phyloP scores from a whole-genome alignment of 2,113 vertebrate species.

The Pangasianodon hypophthalmus region DNA sequence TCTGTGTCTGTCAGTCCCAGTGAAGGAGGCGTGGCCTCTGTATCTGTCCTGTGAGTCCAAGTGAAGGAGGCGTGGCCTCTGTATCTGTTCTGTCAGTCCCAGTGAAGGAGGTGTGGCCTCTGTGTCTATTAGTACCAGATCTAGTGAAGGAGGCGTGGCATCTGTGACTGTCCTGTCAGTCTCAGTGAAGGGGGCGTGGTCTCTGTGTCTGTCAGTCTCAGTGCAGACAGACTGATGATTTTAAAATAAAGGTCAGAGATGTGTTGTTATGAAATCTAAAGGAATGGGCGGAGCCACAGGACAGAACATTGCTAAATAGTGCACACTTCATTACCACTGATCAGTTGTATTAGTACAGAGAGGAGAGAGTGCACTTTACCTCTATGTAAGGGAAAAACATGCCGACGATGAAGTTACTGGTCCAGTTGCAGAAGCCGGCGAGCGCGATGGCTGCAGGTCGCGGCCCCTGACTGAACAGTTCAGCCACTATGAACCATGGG shows the following conservation, averaged over 20 bases:
- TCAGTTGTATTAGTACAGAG: background rate
- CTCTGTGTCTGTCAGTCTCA: background rate
- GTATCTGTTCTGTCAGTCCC: background rate
- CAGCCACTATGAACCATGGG: conserved; percentile 96
- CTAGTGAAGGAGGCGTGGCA: background rate
- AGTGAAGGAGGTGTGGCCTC: background rate
- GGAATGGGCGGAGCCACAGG: background rate
- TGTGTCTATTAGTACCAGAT: too few species aligned
- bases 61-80: background rate
- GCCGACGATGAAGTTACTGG: conserved; percentile 90
- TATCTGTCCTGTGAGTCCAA: background rate
- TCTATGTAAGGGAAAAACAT: conserved; percentile 90
- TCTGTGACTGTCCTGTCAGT: background rate
- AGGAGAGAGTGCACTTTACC: conserved; percentile 64
- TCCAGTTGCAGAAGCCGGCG: conserved; percentile 91
- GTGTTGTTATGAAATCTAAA: background rate
- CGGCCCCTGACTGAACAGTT: conserved; percentile 96
- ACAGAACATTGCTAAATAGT: background rate
- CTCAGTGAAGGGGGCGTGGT: background rate
- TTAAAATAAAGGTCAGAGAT: background rate
- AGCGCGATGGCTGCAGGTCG: conserved; percentile 88
- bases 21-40: background rate
- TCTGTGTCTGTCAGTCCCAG: background rate
- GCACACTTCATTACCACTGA: background rate
- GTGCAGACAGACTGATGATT: background rate